phyloP scores from a whole-genome alignment of 92 coral and sea anemone genomes.

The Paramuricea clavata region DNA sequence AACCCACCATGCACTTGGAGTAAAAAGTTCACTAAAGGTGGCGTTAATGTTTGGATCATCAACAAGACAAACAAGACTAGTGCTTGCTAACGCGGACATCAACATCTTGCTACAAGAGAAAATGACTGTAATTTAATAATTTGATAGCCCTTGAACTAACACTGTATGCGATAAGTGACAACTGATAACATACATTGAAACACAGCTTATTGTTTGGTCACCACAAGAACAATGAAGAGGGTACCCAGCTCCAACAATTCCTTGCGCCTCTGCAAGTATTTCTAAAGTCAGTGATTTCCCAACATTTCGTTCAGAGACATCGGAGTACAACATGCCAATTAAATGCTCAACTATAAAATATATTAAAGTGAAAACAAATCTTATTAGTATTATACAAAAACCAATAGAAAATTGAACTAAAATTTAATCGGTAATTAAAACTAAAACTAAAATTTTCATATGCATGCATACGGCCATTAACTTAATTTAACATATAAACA shows the following conservation, averaged over 20 bases:
- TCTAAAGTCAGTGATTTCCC: neutral
- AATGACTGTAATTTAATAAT: neutral
- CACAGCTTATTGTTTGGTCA: slow-evolving; percentile 43
- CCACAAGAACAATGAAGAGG: slow-evolving; percentile 44
- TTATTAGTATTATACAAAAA: no score
- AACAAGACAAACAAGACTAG: slow-evolving; percentile 8
- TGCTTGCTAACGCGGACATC: slow-evolving; percentile 22
- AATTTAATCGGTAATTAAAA: no score
- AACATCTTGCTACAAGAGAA: slow-evolving; percentile 27
- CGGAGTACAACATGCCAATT: no score
- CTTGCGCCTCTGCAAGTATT: slow-evolving; percentile 27
- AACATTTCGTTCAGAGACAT: neutral
- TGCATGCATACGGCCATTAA: no score
- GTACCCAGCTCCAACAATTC: neutral
- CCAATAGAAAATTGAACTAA: no score
- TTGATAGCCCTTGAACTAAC: no score
- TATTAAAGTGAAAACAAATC: no score
- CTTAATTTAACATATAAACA: no score
- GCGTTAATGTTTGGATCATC: slow-evolving; percentile 46
- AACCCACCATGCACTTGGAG: slow-evolving; percentile 38
- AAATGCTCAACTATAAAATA: no score
- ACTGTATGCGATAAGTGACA: no score
- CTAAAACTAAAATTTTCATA: no score
- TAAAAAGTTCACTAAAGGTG: slow-evolving; percentile 7
- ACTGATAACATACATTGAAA: no score